These are phyloP conservation scores for Tethea ocularis DNA, from an alignment of 2,888 invertebrate species.

Conservation along the genomic window DNA sequence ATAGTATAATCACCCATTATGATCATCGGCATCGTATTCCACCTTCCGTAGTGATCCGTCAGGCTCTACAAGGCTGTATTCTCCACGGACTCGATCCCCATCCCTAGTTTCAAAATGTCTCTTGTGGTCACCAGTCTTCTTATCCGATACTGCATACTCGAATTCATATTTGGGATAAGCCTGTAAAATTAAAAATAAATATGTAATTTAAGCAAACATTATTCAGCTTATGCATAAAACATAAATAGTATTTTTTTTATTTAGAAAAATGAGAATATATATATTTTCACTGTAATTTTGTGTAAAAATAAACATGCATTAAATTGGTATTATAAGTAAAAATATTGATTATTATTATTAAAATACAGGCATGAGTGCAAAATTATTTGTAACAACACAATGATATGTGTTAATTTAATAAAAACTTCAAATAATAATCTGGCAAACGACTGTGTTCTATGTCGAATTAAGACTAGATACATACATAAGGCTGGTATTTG, in stretches of 20 bases:
- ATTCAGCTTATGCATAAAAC: not conserved
- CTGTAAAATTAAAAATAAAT: constrained; percentile 37
- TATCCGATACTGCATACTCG: constrained; percentile 83
- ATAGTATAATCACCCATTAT: constrained; percentile 67
- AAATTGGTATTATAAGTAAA: not conserved
- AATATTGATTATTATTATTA: not conserved
- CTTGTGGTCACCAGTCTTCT: constrained; percentile 83
- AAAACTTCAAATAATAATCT: not conserved
- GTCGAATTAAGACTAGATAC: constrained; percentile 31
- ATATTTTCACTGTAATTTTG: too few relatives aligned
- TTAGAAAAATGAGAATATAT: too few relatives aligned
- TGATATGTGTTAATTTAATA: not conserved
- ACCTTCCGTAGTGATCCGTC: constrained; percentile 84
- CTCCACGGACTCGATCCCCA: constrained; percentile 82
- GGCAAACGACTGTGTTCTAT: not conserved
- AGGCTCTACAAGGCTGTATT: constrained; percentile 82
- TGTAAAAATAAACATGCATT: too few relatives aligned
- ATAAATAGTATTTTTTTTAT: too few relatives aligned
- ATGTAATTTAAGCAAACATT: not conserved
- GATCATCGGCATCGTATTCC: constrained; percentile 83
- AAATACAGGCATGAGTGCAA: not conserved
- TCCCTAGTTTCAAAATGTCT: constrained; percentile 80
- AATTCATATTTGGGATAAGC: constrained; percentile 84
- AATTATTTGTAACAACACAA: not conserved
- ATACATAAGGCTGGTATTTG: constrained; percentile 64